A percentile compares a stretch with the other conserved stretches of the same genome.
Conservation (phyloP, 2,888 invertebrate genomes). For the Limnephilus rhombicus region DNA sequence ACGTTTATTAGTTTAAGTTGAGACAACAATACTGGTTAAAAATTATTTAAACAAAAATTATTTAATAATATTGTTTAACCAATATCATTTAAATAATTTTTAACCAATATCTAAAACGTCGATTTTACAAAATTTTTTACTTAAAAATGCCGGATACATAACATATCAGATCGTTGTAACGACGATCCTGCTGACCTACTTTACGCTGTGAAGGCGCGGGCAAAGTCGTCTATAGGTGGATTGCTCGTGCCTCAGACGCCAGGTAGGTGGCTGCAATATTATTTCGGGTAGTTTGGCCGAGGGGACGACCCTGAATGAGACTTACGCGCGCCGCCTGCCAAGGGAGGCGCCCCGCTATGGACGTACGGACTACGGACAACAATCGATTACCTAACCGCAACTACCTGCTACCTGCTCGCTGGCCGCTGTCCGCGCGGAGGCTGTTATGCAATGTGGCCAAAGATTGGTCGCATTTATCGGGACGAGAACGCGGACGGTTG, state of each 20-base stretch:
- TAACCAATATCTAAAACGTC: neutral
- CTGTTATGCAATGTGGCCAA: neutral
- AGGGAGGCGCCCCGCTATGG: conserved; percentile 7
- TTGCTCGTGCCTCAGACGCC: too few species aligned
- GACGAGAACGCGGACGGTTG: neutral
- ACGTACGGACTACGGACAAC: conserved; percentile 23
- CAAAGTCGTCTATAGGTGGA: too few species aligned
- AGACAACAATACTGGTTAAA: too few species aligned
- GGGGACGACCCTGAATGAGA: neutral
- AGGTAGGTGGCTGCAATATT: neutral
- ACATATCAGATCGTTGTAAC: neutral
- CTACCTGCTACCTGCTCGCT: neutral
- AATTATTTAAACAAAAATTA: too few species aligned
- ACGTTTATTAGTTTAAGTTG: too few species aligned
- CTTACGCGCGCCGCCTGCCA: neutral
- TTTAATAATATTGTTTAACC: too few species aligned
- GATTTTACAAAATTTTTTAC: neutral
- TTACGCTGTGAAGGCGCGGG: too few species aligned
- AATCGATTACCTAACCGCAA: conserved; percentile 23
- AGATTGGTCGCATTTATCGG: neutral
- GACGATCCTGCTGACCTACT: too few species aligned
- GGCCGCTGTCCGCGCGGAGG: neutral
- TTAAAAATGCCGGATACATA: neutral
- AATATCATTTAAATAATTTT: too few species aligned
- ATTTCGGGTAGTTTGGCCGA: neutral